Percentiles rank a stretch among this genome's conserved stretches.
phyloP scores from a whole-genome alignment of 2,888 invertebrate genomes.

The Zhuqinia jingwanae region DNA sequence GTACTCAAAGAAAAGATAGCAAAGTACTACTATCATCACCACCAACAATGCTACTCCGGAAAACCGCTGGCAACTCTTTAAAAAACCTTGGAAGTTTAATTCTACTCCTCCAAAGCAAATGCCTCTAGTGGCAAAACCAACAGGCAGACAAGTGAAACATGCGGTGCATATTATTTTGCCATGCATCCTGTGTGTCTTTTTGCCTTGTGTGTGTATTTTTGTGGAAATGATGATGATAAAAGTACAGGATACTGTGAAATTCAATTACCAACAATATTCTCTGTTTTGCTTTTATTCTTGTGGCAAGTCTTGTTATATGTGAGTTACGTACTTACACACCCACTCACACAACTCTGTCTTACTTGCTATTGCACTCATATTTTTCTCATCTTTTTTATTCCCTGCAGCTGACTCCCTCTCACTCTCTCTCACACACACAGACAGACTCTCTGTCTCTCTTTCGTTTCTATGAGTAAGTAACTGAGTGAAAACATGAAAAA shows the following conservation, averaged over 20 bases:
- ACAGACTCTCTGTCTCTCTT: too few relatives aligned
- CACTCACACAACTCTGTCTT: not conserved
- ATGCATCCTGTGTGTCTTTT: slow-evolving; percentile 11
- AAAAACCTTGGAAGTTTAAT: too few relatives aligned
- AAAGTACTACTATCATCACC: not conserved
- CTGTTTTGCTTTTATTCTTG: slow-evolving; percentile 4
- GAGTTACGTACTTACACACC: not conserved
- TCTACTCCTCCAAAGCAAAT: not conserved
- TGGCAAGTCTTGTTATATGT: not conserved
- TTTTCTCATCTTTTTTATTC: slow-evolving; percentile 45
- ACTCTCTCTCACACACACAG: too few relatives aligned
- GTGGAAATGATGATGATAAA: slow-evolving; percentile 36
- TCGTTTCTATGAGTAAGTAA: slow-evolving; percentile 1
- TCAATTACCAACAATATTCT: slow-evolving; percentile 51
- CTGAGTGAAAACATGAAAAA: slow-evolving; percentile 59
- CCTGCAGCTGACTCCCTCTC: slow-evolving; percentile 35
- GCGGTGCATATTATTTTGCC: slow-evolving; percentile 24
- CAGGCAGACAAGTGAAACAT: not conserved
- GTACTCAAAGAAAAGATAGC: not conserved
- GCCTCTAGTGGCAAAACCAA: not conserved
- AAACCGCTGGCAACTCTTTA: not conserved
- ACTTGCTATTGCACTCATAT: slow-evolving; percentile 27
- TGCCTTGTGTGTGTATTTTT: not conserved
- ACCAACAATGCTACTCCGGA: not conserved
- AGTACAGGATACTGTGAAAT: slow-evolving; percentile 50